phyloP scores from a whole-genome alignment of 2,113 vertebrate genomes.

The Bubalus kerabau region DNA sequence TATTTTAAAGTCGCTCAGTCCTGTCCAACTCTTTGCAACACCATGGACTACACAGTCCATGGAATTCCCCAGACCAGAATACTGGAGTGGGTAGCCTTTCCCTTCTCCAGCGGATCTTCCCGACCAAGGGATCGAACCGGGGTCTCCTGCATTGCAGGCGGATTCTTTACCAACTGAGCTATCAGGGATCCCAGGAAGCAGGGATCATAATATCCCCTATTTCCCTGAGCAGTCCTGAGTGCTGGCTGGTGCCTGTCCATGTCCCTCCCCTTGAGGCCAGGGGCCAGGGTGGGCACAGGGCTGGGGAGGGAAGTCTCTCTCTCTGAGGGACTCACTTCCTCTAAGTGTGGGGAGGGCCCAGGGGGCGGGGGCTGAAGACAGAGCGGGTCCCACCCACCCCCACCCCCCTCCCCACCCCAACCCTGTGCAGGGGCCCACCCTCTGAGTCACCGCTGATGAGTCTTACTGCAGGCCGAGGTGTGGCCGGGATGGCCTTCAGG shows the following conservation, averaged over 20 bases:
- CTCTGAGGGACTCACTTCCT: neutral
- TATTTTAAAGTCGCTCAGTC: neutral
- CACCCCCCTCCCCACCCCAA: neutral
- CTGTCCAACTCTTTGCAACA: neutral
- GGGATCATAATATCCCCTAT: neutral
- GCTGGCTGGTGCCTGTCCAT: rapidly evolving
- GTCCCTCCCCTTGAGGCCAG: neutral
- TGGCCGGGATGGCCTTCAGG: neutral
- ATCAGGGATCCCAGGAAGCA: neutral
- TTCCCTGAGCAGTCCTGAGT: rapidly evolving
- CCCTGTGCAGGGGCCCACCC: neutral
- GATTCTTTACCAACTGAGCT: neutral
- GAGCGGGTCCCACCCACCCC: rapidly evolving
- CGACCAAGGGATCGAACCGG: rapidly evolving
- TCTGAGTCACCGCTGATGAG: constrained; percentile 12
- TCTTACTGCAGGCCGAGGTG: neutral
- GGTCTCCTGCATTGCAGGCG: neutral
- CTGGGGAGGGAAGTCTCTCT: neutral
- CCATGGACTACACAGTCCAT: neutral
- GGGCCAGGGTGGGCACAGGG: neutral
- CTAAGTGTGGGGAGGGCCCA: neutral
- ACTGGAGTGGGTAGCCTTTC: neutral
- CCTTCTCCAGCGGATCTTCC: neutral
- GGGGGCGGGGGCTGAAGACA: neutral
- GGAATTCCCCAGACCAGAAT: neutral